Evolutionary conservation across 2,888 invertebrate species (phyloP).

Genomic region (Allacma fusca): DNA sequence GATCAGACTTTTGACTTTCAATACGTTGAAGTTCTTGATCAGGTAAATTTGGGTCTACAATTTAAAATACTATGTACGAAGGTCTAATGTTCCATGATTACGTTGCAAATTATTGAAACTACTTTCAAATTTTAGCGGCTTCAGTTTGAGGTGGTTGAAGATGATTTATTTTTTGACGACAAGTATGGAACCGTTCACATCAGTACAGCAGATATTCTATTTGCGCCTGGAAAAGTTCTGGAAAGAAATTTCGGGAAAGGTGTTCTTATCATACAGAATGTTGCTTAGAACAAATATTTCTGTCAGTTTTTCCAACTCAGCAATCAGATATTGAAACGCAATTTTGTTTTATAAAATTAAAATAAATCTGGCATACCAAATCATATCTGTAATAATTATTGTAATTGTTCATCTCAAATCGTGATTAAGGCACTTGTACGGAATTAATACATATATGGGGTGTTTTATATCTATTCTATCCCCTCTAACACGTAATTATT

Average conservation of each 20-base stretch:
- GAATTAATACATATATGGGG: too few relatives aligned
- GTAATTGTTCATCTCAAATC: too few relatives aligned
- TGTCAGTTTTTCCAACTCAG: too few relatives aligned
- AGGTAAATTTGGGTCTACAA: conserved; percentile 1
- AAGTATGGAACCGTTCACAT: neutral
- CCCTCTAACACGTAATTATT: too few relatives aligned
- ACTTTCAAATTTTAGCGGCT: conserved; percentile 9
- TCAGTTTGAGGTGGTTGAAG: conserved; percentile 10
- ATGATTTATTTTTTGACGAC: conserved; percentile 10
- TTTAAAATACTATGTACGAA: neutral
- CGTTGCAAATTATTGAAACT: too few relatives aligned
- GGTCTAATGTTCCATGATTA: too few relatives aligned
- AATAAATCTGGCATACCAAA: too few relatives aligned
- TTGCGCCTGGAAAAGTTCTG: neutral
- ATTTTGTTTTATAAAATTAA: too few relatives aligned
- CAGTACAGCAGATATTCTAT: neutral
- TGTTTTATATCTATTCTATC: too few relatives aligned
- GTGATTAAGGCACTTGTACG: too few relatives aligned
- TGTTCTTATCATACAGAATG: neutral
- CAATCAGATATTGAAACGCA: too few relatives aligned
- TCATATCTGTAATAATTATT: too few relatives aligned
- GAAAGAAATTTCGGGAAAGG: neutral
- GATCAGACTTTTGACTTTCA: conserved; percentile 11
- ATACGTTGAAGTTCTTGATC: conserved; percentile 2
- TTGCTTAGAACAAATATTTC: neutral